Base-by-base conservation (phyloP, 2,888 invertebrate species). In the Metalampra italica region DNA sequence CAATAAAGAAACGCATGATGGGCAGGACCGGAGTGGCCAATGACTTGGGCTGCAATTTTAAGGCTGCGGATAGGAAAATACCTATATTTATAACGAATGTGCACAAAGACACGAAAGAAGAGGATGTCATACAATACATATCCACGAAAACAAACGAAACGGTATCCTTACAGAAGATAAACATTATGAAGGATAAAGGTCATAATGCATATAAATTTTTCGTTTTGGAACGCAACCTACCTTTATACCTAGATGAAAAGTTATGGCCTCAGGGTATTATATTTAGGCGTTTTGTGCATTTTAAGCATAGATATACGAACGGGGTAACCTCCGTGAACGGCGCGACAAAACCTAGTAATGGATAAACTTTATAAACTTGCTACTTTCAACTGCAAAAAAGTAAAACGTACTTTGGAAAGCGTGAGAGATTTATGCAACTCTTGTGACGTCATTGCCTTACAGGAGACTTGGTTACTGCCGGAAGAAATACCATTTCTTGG, bases 81-180 rank as follows among this genome's bases (percentile, higher is more conserved):
- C 45, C 45, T 7, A 8, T 45, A 12, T 45, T 34, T 12, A 38
- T 45, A 12, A 37, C 36, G 7, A 45, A 45, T 36, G 38, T 45
- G 3, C 1, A 13, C n/a, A 15, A 37, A 15, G 34, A 43, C 8
- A 34, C 41, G 5, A 3, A 14, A 12, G 45, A 39, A n/a, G 3
- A 13, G n/a, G 46, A 46, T 29, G 40, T 46, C 12, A 4, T 15
- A 8, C 22, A 40, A 0, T 46, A 43, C 14, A 43, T 50, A 8
- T 40, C 43, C 13, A n/a, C 5, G 22, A 50, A 50, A 22, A 11
- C 42, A 12, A 3, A 43, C 7, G 43, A 30, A 43, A 4, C 5
- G 7, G 43, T 43, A 12, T 12, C 8, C 22, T 30, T 43, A 9
- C 3, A 12, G 9, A 43, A 30, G n/a, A 43, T 43, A 3, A 13